Evolutionary conservation across 2,888 invertebrate genomes (phyloP).

Genomic region (Epiperipatus broadwayi): DNA sequence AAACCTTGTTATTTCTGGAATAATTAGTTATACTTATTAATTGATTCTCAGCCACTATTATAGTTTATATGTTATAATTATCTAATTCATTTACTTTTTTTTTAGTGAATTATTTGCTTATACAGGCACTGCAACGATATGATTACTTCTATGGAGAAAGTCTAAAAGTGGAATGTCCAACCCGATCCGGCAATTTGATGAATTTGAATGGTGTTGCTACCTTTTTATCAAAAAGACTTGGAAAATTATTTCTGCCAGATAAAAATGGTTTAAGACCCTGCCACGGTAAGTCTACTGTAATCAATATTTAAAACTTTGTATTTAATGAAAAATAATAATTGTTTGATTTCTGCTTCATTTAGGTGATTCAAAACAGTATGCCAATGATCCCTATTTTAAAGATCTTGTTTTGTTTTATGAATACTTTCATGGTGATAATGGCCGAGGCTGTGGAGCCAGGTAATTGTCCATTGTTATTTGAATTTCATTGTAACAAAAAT

Average conservation of each 20-base stretch:
- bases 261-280: constrained; percentile 23
- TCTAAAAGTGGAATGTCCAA: constrained; percentile 26
- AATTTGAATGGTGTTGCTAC: constrained; percentile 23
- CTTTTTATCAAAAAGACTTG: constrained; percentile 22
- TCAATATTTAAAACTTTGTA: too few species aligned
- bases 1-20: too few species aligned
- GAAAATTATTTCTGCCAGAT: constrained; percentile 24
- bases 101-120: constrained; percentile 28
- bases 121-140: constrained; percentile 25
- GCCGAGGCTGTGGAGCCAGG: constrained; percentile 27
- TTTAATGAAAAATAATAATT: background rate
- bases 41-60: too few species aligned
- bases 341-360: constrained; percentile 18
- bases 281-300: constrained; percentile 21
- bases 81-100: constrained; percentile 11
- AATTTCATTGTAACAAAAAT: too few species aligned
- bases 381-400: constrained; percentile 23
- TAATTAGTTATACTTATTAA: too few species aligned
- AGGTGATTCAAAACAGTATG: constrained; percentile 20
- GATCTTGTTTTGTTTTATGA: constrained; percentile 26
- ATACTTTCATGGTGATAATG: constrained; percentile 27
- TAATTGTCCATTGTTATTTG: constrained; percentile 15
- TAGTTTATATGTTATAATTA: too few species aligned
- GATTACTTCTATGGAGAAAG: constrained; percentile 25
- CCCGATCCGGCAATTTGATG: constrained; percentile 23